Evolutionary conservation across 2,797 vertebrate genomes (phyloP), one percentile per base, ranked within the genome.

Genomic region (Hemitrygon akajei): DNA sequence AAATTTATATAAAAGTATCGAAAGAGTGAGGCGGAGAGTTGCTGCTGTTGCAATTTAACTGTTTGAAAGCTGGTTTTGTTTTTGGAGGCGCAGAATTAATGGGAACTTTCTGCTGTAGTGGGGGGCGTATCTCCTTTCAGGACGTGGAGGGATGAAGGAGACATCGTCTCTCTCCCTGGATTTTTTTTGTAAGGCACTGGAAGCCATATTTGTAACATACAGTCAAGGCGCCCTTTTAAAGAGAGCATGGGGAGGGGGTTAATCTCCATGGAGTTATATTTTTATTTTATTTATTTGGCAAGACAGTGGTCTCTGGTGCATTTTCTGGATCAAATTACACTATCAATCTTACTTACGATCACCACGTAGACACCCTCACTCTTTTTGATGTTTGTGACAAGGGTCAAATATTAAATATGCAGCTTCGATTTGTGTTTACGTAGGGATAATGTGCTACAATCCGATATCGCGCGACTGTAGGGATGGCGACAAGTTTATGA

Each of bases 141-240:
- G 71, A 93, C 91, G 71, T 93, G 91, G 71, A 76, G 69, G 86
- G 91, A 76, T 93, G 91, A 76, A 56, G 91, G 73, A 93, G 91
- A 93, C 69, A 84, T 94, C n/a, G 76, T 81, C 20, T 82, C 71
- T 93, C 58, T 93, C 73, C 47, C 40, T 66, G 93, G 60, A 30
- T 75, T 94, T 66, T 63, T 93, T 87, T 87, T 94, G 81, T 63
- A 58, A 94, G 95, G 96, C 96, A 93, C 94, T 94, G 97, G 97
- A 94, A 97, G 97, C 97, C 97, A 97, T 97, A 97, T 97, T 97
- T 97, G 97, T 96, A 96, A 95, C 95, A 96, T 95, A 96, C 95
- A 89, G 95, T 95, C 84, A 95, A 94, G 95, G 96, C 95, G 95
- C 95, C 94, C 95, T 95, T 96, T 95, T 94, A 94, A 94, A 94